Conservation (phyloP, 2,113 vertebrate genomes). For the Ceratotherium simum region DNA sequence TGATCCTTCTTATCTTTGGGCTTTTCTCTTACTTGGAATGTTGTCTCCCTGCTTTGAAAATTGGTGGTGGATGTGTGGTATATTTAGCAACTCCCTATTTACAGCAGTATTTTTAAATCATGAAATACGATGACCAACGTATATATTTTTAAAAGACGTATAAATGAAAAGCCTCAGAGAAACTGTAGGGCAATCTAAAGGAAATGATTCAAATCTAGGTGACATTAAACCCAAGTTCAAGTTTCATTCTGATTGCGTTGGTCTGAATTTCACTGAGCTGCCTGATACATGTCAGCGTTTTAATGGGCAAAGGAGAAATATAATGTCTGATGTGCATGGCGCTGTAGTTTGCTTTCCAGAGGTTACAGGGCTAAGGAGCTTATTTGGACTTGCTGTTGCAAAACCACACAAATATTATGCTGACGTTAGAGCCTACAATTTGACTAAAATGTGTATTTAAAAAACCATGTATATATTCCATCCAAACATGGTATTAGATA, state of each 20-base stretch:
- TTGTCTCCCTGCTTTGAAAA: conserved; percentile 12
- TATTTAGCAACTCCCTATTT: conserved; percentile 67
- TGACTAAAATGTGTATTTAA: conserved; percentile 76
- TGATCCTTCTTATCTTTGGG: neutral
- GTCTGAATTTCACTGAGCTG: conserved; percentile 63
- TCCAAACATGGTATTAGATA: conserved; percentile 74
- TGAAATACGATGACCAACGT: conserved; percentile 46
- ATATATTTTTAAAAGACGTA: conserved; percentile 57
- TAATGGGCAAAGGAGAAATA: conserved; percentile 77
- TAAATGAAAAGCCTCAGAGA: conserved; percentile 50
- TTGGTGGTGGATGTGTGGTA: neutral
- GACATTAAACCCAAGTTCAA: conserved; percentile 76
- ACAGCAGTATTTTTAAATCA: conserved; percentile 52
- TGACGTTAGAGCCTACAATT: conserved; percentile 74
- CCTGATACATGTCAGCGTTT: conserved; percentile 76
- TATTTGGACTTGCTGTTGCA: conserved; percentile 73
- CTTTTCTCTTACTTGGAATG: conserved; percentile 12
- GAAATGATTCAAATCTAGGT: conserved; percentile 68
- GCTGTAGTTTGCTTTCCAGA: conserved; percentile 74
- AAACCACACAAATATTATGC: conserved; percentile 83
- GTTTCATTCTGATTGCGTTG: conserved; percentile 75
- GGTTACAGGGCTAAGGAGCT: conserved; percentile 71
- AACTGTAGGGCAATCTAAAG: conserved; percentile 54
- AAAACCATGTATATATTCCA: conserved; percentile 75
- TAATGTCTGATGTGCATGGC: conserved; percentile 67